A percentile compares a stretch with the other conserved stretches of the same genome.
Evolutionary conservation across 2,888 invertebrate species (phyloP).

Genomic region (Agrochola circellaris): DNA sequence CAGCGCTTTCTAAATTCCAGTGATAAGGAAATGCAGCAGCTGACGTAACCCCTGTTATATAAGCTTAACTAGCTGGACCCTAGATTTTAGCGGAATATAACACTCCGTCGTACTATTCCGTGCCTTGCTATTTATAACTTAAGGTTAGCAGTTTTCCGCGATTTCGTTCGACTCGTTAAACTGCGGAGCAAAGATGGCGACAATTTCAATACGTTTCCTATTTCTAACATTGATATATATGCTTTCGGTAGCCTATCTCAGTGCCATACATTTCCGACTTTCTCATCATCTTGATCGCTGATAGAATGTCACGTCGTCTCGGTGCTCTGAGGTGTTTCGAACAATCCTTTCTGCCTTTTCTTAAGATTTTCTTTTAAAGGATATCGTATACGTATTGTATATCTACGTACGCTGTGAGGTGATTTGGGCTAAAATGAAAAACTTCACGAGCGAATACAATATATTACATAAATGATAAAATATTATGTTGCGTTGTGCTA

Average conservation of each 20-base stretch:
- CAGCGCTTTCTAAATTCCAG: conserved; percentile 1
- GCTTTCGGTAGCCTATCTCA: background rate
- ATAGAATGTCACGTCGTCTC: too few species aligned
- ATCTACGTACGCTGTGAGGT: background rate
- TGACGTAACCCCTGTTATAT: conserved; percentile 33
- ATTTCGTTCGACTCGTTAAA: background rate
- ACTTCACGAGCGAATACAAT: background rate
- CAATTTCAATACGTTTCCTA: too few species aligned
- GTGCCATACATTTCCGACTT: background rate
- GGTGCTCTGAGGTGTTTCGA: background rate
- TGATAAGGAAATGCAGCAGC: conserved; percentile 31
- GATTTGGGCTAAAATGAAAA: background rate
- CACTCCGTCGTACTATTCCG: background rate
- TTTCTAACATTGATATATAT: too few species aligned
- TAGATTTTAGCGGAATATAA: background rate
- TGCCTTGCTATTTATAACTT: too few species aligned
- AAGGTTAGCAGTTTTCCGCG: background rate
- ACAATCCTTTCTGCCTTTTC: too few species aligned
- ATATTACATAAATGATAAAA: background rate
- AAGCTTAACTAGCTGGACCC: conserved; percentile 13
- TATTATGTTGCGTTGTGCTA: background rate
- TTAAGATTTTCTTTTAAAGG: background rate
- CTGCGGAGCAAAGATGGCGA: background rate
- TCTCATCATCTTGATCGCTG: background rate
- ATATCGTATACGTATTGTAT: background rate